Evolutionary conservation across 1,140 invertebrate species (phyloP), one percentile per base, ranked within the genome.

Genomic region (Mercenaria mercenaria): DNA sequence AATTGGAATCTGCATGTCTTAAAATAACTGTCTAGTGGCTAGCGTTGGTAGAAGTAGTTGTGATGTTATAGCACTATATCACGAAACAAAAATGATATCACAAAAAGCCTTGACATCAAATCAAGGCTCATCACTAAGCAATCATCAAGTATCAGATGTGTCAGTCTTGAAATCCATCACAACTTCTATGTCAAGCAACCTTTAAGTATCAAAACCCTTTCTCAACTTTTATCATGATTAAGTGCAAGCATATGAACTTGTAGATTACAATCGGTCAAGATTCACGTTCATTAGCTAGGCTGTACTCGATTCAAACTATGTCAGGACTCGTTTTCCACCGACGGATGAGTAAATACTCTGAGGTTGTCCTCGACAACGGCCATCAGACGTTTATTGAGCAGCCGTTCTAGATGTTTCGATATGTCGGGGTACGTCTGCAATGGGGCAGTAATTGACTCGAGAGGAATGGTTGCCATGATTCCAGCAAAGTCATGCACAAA

Each of bases 401-500:
- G 92, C 15, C 94, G 89, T 32, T 93, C 92, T 18, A 95, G 90
- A 79, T 95, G 95, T 37, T 92, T 89, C 18, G 86, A 82, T 56
- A 94, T 91, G 61, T 89, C 90, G 37, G 89, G 82, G 64, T 92
- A 87, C 8, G 84, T 91, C n/a, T 88, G 67, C 20, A 92, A 69
- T 0, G 94, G 93, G 41, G 91, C 74, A 13, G 92, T 91, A 18
- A 95, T 91, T 29, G 91, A 90, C 64, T 93, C 92, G 20, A 80
- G 74, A 56, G 92, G 91, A 4, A 95, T 81, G 13, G 72, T 59
- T 41, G 92, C 91, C 59, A 95, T 69, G 32, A 92, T 92, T 32
- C 94, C 93, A 10, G 92, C 93, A 88, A 95, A 93, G 50, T 93
- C 92, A 84, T 94, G 93, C 1, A 95, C 93, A 92, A 95, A 95